Base-by-base conservation (phyloP, 2,797 vertebrate species). In the Enteromius paludinosus region DNA sequence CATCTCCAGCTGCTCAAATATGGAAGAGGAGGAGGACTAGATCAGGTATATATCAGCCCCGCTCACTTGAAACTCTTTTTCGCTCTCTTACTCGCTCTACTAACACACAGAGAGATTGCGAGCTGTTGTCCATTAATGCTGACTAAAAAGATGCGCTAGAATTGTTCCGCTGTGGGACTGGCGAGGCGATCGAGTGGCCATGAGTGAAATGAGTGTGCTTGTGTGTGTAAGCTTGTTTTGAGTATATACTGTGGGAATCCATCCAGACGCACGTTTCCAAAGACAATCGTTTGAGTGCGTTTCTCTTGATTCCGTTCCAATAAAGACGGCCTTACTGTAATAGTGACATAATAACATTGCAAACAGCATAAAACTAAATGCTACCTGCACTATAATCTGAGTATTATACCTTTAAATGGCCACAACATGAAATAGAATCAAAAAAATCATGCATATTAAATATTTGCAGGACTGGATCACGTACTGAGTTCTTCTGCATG, bases 11-110 rank as follows among this genome's bases (percentile, higher is more conserved):
- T 73, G 28, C 69, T 72, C 79, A 81, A 28, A 77, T 69, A 76
- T 59, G 72, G 79, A 75, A 75, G 74, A 81, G 59, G 69, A 73
- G 56, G 52, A 77, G 65, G 73, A 83, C 66, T 69, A 83, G 81
- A 83, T 83, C 73, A 83, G 81, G 81, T 83, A 83, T 45, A 77
- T 69, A 38, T 68, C 76, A 68, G 64, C 14, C n/a, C 47, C 0
- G 35, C 62, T 82, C 18, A 30, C 64, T 18, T 3, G 10, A 33
- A 52, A 78, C 28, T 68, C 73, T 76, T 54, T 75, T 68, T 82
- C 18, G 18, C 71, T 30, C 10, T 82, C 30, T 74, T 74, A 74
- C 70, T 82, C 33, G 4, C 49, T 54, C 23, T 82, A 74, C 80
- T 82, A 75, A 82, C 47, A 75, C 64, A 20, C 33, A 41, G 33